Evolutionary conservation across 2,888 invertebrate genomes (phyloP), one percentile per base, ranked within the genome.

Genomic region (Litoditis marina): DNA sequence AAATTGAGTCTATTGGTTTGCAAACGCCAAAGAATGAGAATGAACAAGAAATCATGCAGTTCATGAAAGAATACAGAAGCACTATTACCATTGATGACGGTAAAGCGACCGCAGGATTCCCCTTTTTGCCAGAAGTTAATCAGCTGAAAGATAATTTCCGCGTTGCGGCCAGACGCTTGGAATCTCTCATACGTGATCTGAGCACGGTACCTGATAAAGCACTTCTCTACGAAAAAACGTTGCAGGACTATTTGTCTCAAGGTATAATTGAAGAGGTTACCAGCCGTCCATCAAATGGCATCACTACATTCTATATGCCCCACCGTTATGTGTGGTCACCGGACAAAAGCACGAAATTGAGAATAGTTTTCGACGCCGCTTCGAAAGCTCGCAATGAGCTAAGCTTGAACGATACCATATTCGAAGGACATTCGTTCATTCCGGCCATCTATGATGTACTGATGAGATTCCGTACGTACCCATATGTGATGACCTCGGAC

Each of bases 291-390:
- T 7, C 2, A n/a, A 1, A 1, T 1, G 32, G 52, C 19, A 7
- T 31, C 1, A 5, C 52, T 22, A 52, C 32, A 5, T 52, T 19
- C 52, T 52, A 52, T 25, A 2, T 52, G 6, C 52, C 52, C 1
- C 25, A 34, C 22, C 52, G 34, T 22, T 2, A 32, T 13, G 36
- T 52, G 3, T 34, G 19, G 7, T 4, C 19, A 11, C 52, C 52
- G 4, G 32, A 13, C 2, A 52, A 52, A 22, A 16, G 13, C 1
- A 52, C 52, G 1, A 4, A 32, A 6, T 52, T 52, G 11, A 16
- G 36, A 5, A 22, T 52, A 2, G 52, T 52, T 22, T 52, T 52
- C 52, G 34, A 52, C 32, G 52, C 32, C n/a, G 32, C 52, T 28
- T 34, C 34, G 25, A 31, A 32, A 2, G 32, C 2, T 2, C 27